Percentiles rank a stretch among this genome's conserved stretches.
phyloP scores from a whole-genome alignment of 2,113 vertebrate species.

The Struthidea cinerea region DNA sequence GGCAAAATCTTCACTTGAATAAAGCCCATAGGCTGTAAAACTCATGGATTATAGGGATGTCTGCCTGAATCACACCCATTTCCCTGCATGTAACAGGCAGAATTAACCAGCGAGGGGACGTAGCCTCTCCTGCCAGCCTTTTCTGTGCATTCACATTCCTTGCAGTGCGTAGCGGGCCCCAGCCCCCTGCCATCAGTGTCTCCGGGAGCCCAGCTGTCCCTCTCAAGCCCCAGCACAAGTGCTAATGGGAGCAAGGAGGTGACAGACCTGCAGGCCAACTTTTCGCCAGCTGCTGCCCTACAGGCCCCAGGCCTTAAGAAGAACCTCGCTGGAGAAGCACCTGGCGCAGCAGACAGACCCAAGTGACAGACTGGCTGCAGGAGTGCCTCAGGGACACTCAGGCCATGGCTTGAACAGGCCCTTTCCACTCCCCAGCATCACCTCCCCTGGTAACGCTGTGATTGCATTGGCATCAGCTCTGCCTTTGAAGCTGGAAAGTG shows the following conservation, averaged over 20 bases:
- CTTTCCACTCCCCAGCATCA: not conserved
- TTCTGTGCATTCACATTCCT: not conserved
- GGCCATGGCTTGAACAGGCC: not conserved
- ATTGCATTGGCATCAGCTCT: not conserved
- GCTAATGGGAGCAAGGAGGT: not conserved
- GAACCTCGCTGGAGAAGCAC: not conserved
- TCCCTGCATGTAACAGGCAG: not conserved
- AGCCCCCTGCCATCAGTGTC: not conserved
- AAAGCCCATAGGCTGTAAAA: not conserved
- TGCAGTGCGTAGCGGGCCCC: not conserved
- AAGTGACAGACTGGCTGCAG: not conserved
- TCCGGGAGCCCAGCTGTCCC: not conserved
- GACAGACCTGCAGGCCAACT: rapidly evolving
- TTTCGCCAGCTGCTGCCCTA: not conserved
- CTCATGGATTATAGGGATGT: not conserved
- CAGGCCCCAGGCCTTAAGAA: not conserved
- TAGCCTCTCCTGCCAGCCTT: not conserved
- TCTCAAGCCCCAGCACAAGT: not conserved
- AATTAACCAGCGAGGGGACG: not conserved
- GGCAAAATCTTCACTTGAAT: not conserved
- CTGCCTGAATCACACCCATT: not conserved
- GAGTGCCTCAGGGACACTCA: not conserved
- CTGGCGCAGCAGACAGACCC: not conserved
- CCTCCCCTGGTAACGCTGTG: rapidly evolving
- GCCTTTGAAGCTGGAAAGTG: not conserved